A percentile compares a stretch with the other conserved stretches of the same genome.
Evolutionary conservation across 2,888 invertebrate genomes (phyloP).

Genomic region (Pristionchus arcanus): DNA sequence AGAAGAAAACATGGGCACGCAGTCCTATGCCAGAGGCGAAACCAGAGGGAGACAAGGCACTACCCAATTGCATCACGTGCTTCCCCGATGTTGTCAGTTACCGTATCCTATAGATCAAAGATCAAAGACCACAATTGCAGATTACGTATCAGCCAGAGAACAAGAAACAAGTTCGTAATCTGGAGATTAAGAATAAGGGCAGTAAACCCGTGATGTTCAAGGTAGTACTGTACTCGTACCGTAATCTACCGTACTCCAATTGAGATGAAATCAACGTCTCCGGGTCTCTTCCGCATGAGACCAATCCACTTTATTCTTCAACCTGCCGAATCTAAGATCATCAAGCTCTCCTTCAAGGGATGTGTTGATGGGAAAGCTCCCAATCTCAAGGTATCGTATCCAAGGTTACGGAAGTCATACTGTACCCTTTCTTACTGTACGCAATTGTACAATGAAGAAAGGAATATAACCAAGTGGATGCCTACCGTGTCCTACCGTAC

Average conservation of each 20-base stretch:
- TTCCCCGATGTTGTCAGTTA: too few relatives aligned
- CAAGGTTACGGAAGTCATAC: too few relatives aligned
- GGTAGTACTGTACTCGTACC: neutral
- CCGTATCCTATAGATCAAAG: too few relatives aligned
- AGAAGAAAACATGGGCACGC: too few relatives aligned
- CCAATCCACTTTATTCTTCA: neutral
- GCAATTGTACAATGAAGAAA: too few relatives aligned
- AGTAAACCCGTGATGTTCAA: neutral
- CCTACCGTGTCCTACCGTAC: neutral
- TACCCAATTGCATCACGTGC: too few relatives aligned
- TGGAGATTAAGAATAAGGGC: neutral
- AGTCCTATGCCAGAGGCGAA: too few relatives aligned
- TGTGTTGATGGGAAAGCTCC: neutral
- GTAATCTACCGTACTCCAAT: neutral
- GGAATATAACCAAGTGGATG: too few relatives aligned
- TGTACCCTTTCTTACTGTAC: too few relatives aligned
- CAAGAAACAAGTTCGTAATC: conserved; percentile 7
- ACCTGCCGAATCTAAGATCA: neutral
- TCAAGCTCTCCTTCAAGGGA: neutral
- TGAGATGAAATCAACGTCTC: conserved; percentile 6
- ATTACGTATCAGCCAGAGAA: neutral
- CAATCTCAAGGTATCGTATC: neutral
- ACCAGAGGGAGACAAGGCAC: too few relatives aligned
- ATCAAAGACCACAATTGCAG: too few relatives aligned
- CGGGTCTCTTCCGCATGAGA: neutral